Percentiles rank a stretch among this genome's conserved stretches.
These are phyloP conservation scores for Myanophis thanlyinensis DNA, from an alignment of 2,113 vertebrate genomes.

Conservation along the genomic window DNA sequence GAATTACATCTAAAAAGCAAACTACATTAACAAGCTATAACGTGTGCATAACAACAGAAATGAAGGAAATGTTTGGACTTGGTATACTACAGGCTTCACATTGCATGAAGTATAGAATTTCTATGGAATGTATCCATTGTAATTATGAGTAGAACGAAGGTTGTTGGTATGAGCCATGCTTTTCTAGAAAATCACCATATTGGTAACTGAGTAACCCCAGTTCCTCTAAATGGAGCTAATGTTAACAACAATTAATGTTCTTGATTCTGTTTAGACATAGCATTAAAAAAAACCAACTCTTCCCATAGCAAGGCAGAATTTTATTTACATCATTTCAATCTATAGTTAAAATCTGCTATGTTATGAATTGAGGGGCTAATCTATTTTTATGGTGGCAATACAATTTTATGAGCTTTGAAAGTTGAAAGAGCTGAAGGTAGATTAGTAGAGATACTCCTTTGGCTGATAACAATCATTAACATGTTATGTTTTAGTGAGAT, in stretches of 20 bases:
- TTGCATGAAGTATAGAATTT: neutral
- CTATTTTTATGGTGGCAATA: neutral
- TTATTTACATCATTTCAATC: neutral
- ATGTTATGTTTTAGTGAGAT: constrained; percentile 48
- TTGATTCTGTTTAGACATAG: neutral
- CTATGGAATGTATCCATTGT: neutral
- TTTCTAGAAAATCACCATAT: neutral
- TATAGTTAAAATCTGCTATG: constrained; percentile 2
- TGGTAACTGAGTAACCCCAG: neutral
- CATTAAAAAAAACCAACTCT: neutral
- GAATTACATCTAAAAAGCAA: neutral
- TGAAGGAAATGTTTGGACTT: neutral
- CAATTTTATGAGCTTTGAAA: constrained; percentile 17
- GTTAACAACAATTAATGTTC: neutral
- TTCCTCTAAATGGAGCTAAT: constrained; percentile 15
- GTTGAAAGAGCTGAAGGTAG: neutral
- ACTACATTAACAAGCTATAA: neutral
- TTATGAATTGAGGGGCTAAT: neutral
- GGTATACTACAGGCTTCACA: neutral
- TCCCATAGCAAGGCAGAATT: neutral
- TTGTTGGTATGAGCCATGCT: neutral
- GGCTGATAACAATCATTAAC: constrained; percentile 53
- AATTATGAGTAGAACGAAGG: neutral
- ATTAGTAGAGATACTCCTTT: constrained; percentile 37
- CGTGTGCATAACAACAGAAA: neutral